Conservation (phyloP, 2,888 invertebrate species). For the Tanaodytes sp. region DNA sequence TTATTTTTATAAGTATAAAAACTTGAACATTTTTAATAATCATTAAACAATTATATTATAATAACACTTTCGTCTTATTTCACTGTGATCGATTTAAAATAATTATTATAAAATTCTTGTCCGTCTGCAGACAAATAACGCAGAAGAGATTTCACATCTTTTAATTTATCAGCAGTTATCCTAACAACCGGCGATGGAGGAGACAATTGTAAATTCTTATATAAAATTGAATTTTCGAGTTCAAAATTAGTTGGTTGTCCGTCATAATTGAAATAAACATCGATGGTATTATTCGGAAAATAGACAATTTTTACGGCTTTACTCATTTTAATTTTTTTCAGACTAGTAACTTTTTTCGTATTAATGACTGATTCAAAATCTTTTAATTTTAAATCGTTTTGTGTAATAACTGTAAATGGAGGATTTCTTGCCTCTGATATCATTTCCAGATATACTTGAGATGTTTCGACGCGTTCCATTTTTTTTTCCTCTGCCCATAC, state of each 20-base stretch:
- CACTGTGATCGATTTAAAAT: too few species aligned
- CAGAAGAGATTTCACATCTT: background rate
- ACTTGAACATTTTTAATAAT: too few species aligned
- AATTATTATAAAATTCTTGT: too few species aligned
- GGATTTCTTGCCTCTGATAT: slow-evolving; percentile 29
- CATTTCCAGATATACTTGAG: slow-evolving; percentile 27
- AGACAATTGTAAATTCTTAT: background rate
- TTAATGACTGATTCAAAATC: slow-evolving; percentile 1
- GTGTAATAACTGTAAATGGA: slow-evolving; percentile 12
- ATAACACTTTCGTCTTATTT: too few species aligned
- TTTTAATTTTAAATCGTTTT: background rate
- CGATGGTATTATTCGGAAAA: slow-evolving; percentile 10
- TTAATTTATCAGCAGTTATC: background rate
- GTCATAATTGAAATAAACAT: background rate
- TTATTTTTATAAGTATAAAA: too few species aligned
- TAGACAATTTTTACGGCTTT: slow-evolving; percentile 15
- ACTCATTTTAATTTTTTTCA: slow-evolving; percentile 13
- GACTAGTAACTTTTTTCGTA: too few species aligned
- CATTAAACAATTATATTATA: too few species aligned
- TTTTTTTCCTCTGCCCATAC: slow-evolving; percentile 28
- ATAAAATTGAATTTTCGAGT: background rate
- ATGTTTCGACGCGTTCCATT: slow-evolving; percentile 30
- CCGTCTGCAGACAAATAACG: background rate
- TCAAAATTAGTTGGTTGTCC: background rate
- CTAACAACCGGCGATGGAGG: background rate